Evolutionary conservation across 2,888 invertebrate species (phyloP).

Genomic region (Nasonia oneida): DNA sequence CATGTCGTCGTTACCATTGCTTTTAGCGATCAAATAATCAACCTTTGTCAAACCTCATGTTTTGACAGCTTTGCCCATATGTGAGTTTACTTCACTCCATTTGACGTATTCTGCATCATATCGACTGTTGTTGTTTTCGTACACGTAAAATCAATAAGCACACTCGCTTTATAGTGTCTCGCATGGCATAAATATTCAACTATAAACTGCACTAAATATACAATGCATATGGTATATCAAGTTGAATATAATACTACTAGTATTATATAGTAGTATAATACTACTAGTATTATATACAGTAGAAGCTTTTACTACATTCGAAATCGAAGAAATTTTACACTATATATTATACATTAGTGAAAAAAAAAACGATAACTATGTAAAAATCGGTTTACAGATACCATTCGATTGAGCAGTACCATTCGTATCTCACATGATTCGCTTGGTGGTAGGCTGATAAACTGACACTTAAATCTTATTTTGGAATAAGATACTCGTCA

Average conservation of each 20-base stretch:
- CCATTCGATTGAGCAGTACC: neutral
- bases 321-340: too few relatives aligned
- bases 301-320: too few relatives aligned
- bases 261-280: too few relatives aligned
- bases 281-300: too few relatives aligned
- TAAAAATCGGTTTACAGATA: slow-evolving; percentile 44
- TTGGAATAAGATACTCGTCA: neutral
- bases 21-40: slow-evolving; percentile 4
- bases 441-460: neutral
- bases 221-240: too few relatives aligned
- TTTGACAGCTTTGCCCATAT: neutral
- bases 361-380: neutral
- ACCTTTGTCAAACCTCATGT: slow-evolving; percentile 6
- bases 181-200: neutral
- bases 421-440: neutral
- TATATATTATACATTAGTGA: too few relatives aligned
- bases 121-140: neutral
- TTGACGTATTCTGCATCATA: neutral
- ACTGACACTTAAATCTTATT: slow-evolving; percentile 61
- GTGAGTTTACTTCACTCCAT: neutral
- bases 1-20: neutral
- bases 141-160: neutral
- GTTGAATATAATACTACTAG: too few relatives aligned
- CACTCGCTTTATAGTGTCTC: neutral
- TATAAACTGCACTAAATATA: neutral